These are phyloP conservation scores for Acheta domesticus DNA, from an alignment of 2,888 invertebrate species.

Conservation along the genomic window DNA sequence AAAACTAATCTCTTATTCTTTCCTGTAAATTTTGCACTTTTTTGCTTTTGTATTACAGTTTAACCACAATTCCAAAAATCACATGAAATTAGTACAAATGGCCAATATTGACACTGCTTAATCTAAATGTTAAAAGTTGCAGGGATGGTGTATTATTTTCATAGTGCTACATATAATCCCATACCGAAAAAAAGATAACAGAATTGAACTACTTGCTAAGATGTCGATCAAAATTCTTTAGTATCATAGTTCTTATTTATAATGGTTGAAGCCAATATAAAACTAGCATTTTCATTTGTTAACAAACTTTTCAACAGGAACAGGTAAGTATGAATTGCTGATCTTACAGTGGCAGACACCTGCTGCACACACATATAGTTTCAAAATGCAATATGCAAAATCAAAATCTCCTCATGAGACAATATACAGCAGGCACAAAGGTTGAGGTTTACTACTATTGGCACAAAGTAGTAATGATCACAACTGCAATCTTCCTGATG, in stretches of 20 bases:
- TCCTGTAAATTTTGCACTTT: constrained; percentile 26
- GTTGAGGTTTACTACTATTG: neutral
- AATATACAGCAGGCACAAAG: neutral
- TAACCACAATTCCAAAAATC: constrained; percentile 25
- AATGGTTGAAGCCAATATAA: constrained; percentile 30
- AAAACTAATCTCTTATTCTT: constrained; percentile 29
- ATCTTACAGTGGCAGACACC: constrained; percentile 4
- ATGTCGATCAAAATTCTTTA: constrained; percentile 22
- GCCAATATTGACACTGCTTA: constrained; percentile 25
- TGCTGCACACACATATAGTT: neutral
- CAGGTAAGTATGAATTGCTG: constrained; percentile 26
- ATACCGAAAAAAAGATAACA: constrained; percentile 26
- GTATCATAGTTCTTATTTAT: constrained; percentile 26
- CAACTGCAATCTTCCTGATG: neutral
- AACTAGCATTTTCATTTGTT: constrained; percentile 25
- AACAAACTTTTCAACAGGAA: constrained; percentile 31
- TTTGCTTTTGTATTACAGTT: constrained; percentile 26
- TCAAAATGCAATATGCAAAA: neutral
- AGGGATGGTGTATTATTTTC: constrained; percentile 21
- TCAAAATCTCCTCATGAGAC: neutral
- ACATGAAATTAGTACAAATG: constrained; percentile 31
- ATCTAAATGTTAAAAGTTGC: constrained; percentile 24
- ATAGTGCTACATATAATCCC: constrained; percentile 28
- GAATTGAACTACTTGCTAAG: constrained; percentile 25
- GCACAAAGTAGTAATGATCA: neutral